Conservation (phyloP, 1,140 invertebrate genomes). For the Prorops nasuta region DNA sequence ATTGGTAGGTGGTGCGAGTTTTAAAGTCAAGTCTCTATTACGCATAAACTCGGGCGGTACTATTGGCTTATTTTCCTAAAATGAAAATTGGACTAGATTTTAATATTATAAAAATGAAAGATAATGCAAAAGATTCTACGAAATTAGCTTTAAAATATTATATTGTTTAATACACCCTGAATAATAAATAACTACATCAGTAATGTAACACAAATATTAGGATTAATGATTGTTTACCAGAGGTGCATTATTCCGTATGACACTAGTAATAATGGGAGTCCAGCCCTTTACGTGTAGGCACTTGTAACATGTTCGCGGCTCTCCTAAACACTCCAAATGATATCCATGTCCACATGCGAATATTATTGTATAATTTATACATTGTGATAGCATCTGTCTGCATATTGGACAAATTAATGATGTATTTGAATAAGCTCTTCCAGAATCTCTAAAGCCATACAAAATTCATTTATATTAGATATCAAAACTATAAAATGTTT, state of each 20-base stretch:
- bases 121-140: neutral
- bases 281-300: conserved; percentile 51
- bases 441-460: conserved; percentile 37
- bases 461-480: conserved; percentile 7
- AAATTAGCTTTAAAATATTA: too few species aligned
- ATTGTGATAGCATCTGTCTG: conserved; percentile 41
- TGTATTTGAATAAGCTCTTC: conserved; percentile 39
- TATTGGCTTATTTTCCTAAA: conserved; percentile 42
- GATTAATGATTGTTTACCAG: conserved; percentile 31
- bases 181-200: conserved; percentile 7
- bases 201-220: neutral
- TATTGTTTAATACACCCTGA: too few species aligned
- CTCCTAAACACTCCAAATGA: conserved; percentile 46
- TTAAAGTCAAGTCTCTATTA: conserved; percentile 40
- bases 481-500: neutral
- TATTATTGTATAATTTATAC: conserved; percentile 41
- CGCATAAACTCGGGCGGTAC: conserved; percentile 46
- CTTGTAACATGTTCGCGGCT: conserved; percentile 49
- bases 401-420: conserved; percentile 47
- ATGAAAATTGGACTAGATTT: neutral
- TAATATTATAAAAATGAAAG: neutral
- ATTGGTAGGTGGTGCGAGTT: conserved; percentile 45
- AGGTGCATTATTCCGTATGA: conserved; percentile 22
- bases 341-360: conserved; percentile 52
- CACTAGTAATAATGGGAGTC: conserved; percentile 37